Percentiles rank a stretch among this genome's conserved stretches.
These are phyloP conservation scores for Heloderma charlesbogerti DNA, from an alignment of 2,113 vertebrate genomes.

Conservation along the genomic window DNA sequence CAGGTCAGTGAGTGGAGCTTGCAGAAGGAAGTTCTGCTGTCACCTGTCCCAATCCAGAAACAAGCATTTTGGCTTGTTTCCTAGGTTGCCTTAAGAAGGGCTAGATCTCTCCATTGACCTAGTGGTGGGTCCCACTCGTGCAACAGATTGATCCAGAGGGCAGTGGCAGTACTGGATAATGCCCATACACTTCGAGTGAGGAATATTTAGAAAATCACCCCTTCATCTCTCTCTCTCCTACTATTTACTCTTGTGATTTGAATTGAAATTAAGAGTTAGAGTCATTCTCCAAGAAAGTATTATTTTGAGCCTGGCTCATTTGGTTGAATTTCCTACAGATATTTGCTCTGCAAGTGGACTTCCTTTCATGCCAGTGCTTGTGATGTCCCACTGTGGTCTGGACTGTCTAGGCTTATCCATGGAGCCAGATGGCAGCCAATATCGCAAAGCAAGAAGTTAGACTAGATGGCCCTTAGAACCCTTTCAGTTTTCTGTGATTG, in stretches of 20 bases:
- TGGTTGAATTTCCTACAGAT: slow-evolving; percentile 6
- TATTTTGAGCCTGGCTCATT: slow-evolving; percentile 68
- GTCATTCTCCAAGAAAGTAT: slow-evolving; percentile 79
- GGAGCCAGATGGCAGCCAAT: neutral
- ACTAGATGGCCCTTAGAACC: neutral
- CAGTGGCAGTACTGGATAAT: no score
- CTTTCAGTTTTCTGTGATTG: accelerated
- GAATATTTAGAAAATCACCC: slow-evolving; percentile 41
- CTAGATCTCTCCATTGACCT: no score
- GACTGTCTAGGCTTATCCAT: neutral
- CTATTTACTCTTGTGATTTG: slow-evolving; percentile 3
- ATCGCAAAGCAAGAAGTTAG: neutral
- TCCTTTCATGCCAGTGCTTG: neutral
- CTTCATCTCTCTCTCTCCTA: no score
- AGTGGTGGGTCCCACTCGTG: no score
- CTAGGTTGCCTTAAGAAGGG: no score
- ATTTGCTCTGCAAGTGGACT: neutral
- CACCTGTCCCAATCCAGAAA: no score
- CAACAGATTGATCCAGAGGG: no score
- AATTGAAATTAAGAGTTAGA: slow-evolving; percentile 71
- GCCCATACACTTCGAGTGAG: neutral
- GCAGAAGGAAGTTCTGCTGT: neutral
- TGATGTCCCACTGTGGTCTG: accelerated
- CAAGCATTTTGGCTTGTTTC: no score
- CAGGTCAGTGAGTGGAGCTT: neutral